Conservation (phyloP, 2,113 vertebrate genomes). For the Turdus rufiventris region DNA sequence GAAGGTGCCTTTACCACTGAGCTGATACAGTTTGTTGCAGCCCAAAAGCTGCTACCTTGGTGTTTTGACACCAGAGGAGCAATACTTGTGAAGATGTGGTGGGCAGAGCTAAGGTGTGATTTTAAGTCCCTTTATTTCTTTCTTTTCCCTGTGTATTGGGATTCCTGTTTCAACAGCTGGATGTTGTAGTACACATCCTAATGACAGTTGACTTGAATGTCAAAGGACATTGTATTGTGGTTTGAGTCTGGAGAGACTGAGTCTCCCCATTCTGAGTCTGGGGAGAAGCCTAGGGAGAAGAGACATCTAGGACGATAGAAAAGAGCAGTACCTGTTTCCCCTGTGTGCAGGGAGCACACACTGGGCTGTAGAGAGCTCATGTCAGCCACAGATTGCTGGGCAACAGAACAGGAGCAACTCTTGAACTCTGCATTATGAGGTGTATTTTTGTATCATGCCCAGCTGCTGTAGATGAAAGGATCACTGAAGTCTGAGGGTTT, state of each 20-base stretch:
- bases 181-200: rapidly evolving
- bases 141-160: background rate
- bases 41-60: background rate
- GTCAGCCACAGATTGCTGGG: background rate
- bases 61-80: background rate
- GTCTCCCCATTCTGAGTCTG: background rate
- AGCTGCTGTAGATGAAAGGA: background rate
- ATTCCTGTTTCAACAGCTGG: background rate
- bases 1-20: background rate
- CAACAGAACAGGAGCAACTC: background rate
- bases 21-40: background rate
- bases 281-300: background rate
- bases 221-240: background rate
- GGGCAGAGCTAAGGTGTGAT: background rate
- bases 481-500: background rate
- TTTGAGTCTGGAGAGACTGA: background rate
- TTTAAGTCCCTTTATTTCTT: background rate
- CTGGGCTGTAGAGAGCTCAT: background rate
- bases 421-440: background rate
- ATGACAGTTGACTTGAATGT: background rate
- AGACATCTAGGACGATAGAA: background rate
- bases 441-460: background rate
- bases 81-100: background rate
- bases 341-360: background rate
- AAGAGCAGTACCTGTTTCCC: background rate